Evolutionary conservation across 2,797 vertebrate species (phyloP).

Genomic region (Centropyge bicolor): DNA sequence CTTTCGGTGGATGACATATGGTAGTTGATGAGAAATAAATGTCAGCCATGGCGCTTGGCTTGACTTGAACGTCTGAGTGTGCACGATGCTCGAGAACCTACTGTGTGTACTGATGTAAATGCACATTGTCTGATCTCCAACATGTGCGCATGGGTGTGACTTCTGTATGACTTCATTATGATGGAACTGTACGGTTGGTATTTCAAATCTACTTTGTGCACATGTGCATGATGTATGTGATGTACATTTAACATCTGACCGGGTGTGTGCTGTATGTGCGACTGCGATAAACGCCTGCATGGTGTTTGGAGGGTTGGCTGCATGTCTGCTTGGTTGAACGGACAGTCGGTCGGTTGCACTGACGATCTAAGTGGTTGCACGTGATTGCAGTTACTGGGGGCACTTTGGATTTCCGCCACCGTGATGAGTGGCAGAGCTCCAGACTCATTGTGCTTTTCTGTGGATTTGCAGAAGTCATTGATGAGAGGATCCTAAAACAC

Average conservation of each 20-base stretch:
- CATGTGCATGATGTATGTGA: conserved; percentile 43
- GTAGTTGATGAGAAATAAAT: neutral
- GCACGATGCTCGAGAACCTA: neutral
- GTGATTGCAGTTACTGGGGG: conserved; percentile 40
- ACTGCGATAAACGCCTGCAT: conserved; percentile 28
- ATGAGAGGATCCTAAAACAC: conserved; percentile 54
- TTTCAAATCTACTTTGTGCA: conserved; percentile 51
- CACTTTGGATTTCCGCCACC: conserved; percentile 61
- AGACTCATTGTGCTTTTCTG: conserved; percentile 48
- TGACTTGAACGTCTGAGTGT: neutral
- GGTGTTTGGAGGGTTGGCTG: conserved; percentile 41
- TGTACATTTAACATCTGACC: conserved; percentile 31
- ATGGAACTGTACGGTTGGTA: conserved; percentile 24
- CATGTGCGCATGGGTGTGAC: conserved; percentile 6
- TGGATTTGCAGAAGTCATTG: conserved; percentile 48
- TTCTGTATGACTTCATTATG: conserved; percentile 31
- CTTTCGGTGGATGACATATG: neutral
- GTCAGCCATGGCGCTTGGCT: neutral
- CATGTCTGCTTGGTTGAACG: conserved; percentile 22
- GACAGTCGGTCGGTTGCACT: conserved; percentile 26
- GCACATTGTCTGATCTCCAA: conserved; percentile 33
- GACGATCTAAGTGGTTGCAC: conserved; percentile 33
- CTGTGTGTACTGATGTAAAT: conserved; percentile 16
- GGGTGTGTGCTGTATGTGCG: conserved; percentile 6
- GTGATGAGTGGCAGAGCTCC: conserved; percentile 47